These are phyloP conservation scores for Callithrix jacchus DNA, from an alignment of 2,113 vertebrate genomes.

Conservation along the genomic window DNA sequence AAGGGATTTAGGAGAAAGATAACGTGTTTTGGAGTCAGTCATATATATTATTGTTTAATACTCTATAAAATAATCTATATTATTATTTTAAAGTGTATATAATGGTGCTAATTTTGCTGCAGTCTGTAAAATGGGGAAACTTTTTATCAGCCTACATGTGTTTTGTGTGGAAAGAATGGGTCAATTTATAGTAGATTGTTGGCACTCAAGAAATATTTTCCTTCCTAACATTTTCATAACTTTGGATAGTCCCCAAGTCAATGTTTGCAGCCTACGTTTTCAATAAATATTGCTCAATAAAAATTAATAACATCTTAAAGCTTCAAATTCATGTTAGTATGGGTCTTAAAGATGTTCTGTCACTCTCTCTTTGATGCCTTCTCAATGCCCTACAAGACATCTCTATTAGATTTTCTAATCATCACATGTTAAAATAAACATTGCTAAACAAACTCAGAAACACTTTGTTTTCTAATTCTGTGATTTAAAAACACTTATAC, in stretches of 20 bases:
- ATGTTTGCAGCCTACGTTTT: not conserved
- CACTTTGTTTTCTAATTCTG: not conserved
- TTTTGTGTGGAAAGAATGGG: not conserved
- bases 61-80: not conserved
- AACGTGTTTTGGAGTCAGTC: not conserved
- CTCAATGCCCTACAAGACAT: not conserved
- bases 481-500: not conserved
- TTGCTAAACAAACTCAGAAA: not conserved
- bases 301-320: constrained; percentile 10
- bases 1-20: not conserved
- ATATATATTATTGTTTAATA: not conserved
- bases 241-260: not conserved
- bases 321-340: not conserved
- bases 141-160: not conserved
- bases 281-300: not conserved
- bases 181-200: not conserved
- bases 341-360: not conserved
- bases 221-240: not conserved
- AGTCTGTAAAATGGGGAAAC: not conserved
- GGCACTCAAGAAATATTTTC: not conserved
- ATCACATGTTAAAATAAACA: not conserved
- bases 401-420: not conserved
- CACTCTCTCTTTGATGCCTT: not conserved
- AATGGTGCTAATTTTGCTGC: not conserved
- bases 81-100: not conserved